A percentile compares a stretch with the other conserved stretches of the same genome.
Evolutionary conservation across 2,888 invertebrate species (phyloP).

Genomic region (Matsumyia berberina): DNA sequence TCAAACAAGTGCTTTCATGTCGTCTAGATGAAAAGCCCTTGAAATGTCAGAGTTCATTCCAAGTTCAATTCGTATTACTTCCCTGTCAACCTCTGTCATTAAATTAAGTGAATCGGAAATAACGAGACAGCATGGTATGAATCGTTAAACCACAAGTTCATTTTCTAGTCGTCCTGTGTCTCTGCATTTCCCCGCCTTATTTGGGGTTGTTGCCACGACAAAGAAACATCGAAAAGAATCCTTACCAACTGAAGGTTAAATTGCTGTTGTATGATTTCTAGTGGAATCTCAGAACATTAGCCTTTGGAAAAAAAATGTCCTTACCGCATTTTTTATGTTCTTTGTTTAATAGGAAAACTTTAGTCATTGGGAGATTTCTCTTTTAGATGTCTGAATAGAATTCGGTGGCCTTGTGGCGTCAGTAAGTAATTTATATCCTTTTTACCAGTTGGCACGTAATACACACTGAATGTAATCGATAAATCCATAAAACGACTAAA

Average conservation of each 20-base stretch:
- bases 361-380: neutral
- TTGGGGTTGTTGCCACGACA: constrained; percentile 25
- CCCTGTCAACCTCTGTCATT: constrained; percentile 15
- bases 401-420: neutral
- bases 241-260: constrained; percentile 31
- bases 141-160: constrained; percentile 7
- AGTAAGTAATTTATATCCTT: neutral
- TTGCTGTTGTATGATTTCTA: constrained; percentile 47
- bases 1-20: constrained; percentile 18
- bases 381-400: neutral
- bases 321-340: neutral
- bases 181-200: constrained; percentile 2
- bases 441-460: neutral
- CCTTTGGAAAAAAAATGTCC: neutral
- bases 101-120: constrained; percentile 36
- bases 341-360: neutral
- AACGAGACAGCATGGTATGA: constrained; percentile 18
- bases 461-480: constrained; percentile 9
- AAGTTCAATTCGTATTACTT: neutral
- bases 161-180: constrained; percentile 6
- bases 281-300: neutral
- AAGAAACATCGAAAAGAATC: constrained; percentile 33
- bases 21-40: neutral
- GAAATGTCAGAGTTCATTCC: constrained; percentile 29
- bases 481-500: neutral